Base-by-base conservation (phyloP, 2,797 vertebrate species). In the Enteromius afrohamiltoni region DNA sequence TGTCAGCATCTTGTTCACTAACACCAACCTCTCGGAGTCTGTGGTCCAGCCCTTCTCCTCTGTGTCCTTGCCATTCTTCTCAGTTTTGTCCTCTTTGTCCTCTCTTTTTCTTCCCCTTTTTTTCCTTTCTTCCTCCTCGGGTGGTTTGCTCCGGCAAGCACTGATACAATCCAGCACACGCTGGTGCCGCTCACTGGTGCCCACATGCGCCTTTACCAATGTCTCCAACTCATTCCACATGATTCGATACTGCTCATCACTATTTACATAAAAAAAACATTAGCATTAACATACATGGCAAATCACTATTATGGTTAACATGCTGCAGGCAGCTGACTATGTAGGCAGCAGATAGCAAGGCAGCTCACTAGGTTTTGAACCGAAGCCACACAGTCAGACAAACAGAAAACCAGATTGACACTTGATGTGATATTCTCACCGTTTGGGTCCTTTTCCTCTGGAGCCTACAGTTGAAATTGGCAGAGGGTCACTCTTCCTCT, bases 181-280 rank as follows among this genome's bases (percentile, higher is more conserved):
- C 74, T 98, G 97, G 91, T 99, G 98, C 80, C 96, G 94, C 81
- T 99, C 97, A 0, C 97, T 98, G 91, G 95, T 96, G 83, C 87
- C 93, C 0, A 97, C 92, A 76, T 99, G 98, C 0, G 97, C 96
- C 88, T 97, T 96, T 9, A 99, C 98, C 10, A 99, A 94, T 0
- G 97, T 98, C 91, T 99, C 98, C 92, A 99, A 88, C 91, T 99
- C 98, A n/a, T 99, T 99, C 98, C 98, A 99, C 98, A 99, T 99
- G 11, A 97, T 98, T 11, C 98, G 96, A 86, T 99, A 99, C 88
- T 99, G 98, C 68, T 99, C 98, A 6, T 99, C 98, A 85, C 98
- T 99, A 64, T 65, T 34, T 31, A 7, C 45, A 14, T 55, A 34
- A 42, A 79, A 74, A 65, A 79, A 69, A 55, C 7, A 69, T 42